A percentile compares a stretch with the other conserved stretches of the same genome.
Evolutionary conservation across 2,113 vertebrate genomes (phyloP).

Genomic region (Holacanthus passer): DNA sequence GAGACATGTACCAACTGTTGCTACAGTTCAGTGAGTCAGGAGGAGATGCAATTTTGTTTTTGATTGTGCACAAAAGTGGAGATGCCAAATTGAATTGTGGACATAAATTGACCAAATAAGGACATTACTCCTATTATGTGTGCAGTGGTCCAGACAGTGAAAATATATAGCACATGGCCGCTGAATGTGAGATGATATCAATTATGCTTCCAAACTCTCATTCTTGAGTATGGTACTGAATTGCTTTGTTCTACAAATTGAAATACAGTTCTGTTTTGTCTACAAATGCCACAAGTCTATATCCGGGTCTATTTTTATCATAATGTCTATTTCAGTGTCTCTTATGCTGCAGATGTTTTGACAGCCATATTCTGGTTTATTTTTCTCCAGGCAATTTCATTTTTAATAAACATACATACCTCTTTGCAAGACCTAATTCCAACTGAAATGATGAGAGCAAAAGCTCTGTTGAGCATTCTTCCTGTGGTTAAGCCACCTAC

Average conservation of each 20-base stretch:
- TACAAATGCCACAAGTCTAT: slow-evolving; percentile 4
- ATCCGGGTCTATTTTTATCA: slow-evolving; percentile 24
- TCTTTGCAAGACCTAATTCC: slow-evolving; percentile 69
- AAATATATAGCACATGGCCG: not conserved
- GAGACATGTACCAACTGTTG: slow-evolving; percentile 10
- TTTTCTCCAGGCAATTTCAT: slow-evolving; percentile 49
- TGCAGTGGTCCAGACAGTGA: slow-evolving; percentile 9
- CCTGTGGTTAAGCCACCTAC: slow-evolving; percentile 72
- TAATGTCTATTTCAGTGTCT: slow-evolving; percentile 20
- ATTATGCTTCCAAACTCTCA: not conserved
- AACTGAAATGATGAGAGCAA: slow-evolving; percentile 57
- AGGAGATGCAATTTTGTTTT: slow-evolving; percentile 2
- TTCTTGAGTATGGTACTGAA: not conserved
- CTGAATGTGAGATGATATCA: not conserved
- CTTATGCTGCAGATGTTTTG: slow-evolving; percentile 30
- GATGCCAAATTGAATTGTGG: slow-evolving; percentile 32
- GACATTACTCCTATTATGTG: slow-evolving; percentile 1
- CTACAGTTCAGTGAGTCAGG: slow-evolving; percentile 2
- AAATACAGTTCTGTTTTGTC: slow-evolving; percentile 9
- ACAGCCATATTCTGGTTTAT: slow-evolving; percentile 41
- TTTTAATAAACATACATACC: slow-evolving; percentile 50
- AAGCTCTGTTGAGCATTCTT: slow-evolving; percentile 64
- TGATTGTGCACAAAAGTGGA: slow-evolving; percentile 14
- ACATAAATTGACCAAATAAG: slow-evolving; percentile 15
- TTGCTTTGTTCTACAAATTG: not conserved